A percentile compares a stretch with the other conserved stretches of the same genome.
These are phyloP conservation scores for Scolanthus callimorphus DNA, from an alignment of 92 coral and sea anemone genomes.

Conservation along the genomic window DNA sequence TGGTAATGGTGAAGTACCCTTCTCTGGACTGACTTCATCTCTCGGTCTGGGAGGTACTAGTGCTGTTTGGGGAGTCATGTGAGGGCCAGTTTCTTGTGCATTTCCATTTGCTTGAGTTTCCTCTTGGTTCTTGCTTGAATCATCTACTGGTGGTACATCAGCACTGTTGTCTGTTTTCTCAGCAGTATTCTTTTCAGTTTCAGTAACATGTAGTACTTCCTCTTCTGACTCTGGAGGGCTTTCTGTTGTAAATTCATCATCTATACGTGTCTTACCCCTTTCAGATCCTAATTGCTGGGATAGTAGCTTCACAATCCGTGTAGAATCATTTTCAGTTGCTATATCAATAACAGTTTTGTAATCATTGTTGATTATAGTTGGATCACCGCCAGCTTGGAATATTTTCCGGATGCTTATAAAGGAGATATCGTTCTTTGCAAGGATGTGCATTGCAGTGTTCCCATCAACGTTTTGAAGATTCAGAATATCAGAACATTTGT, in stretches of 20 bases:
- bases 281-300: neutral
- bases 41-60: too few species aligned
- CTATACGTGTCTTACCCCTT: neutral
- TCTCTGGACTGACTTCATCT: too few species aligned
- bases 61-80: too few species aligned
- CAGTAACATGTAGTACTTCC: neutral
- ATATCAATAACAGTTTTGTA: slow-evolving; percentile 49
- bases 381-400: slow-evolving; percentile 54
- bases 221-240: slow-evolving; percentile 40
- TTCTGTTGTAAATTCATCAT: slow-evolving; percentile 15
- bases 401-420: slow-evolving; percentile 37
- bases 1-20: neutral
- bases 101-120: neutral
- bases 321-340: slow-evolving; percentile 49
- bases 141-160: neutral
- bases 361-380: slow-evolving; percentile 35
- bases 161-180: neutral
- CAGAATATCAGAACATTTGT: slow-evolving; percentile 23
- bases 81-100: neutral
- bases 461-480: slow-evolving; percentile 56
- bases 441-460: slow-evolving; percentile 58
- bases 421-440: slow-evolving; percentile 54
- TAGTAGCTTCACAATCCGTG: slow-evolving; percentile 32
- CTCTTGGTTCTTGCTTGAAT: too few species aligned
- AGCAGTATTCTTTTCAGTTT: neutral